A percentile compares a stretch with the other conserved stretches of the same genome.
These are phyloP conservation scores for Riparia riparia DNA, from an alignment of 2,113 vertebrate genomes.

Conservation along the genomic window DNA sequence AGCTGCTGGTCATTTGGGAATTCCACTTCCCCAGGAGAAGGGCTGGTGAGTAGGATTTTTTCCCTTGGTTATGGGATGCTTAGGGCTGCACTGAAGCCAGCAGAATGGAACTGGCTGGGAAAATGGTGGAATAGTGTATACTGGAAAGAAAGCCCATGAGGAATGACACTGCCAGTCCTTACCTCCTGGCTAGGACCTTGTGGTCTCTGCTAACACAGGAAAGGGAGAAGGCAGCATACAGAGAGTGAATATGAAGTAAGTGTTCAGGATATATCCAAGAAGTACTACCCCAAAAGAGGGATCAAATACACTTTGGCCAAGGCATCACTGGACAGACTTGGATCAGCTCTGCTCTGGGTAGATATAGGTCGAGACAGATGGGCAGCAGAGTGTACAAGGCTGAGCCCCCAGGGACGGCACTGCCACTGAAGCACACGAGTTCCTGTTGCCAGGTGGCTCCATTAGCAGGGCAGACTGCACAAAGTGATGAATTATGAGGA, in stretches of 20 bases:
- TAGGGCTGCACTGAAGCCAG: background rate
- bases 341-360: background rate
- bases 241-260: background rate
- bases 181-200: background rate
- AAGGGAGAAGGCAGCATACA: background rate
- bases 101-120: background rate
- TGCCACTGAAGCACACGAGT: fast-evolving
- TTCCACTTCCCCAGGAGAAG: background rate
- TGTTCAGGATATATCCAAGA: background rate
- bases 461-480: background rate
- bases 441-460: conserved; percentile 6
- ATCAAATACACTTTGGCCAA: background rate
- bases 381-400: background rate
- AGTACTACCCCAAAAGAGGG: background rate
- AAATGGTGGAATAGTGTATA: background rate
- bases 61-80: background rate
- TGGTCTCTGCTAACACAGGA: background rate
- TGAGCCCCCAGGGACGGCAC: background rate
- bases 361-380: background rate
- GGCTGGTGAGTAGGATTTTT: background rate
- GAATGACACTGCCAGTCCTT: background rate
- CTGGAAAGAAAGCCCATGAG: background rate
- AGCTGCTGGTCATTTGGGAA: background rate
- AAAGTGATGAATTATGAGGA: background rate
- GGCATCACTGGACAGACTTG: background rate